Evolutionary conservation across 2,888 invertebrate species (phyloP).

Genomic region (Trachelus iudaicus): DNA sequence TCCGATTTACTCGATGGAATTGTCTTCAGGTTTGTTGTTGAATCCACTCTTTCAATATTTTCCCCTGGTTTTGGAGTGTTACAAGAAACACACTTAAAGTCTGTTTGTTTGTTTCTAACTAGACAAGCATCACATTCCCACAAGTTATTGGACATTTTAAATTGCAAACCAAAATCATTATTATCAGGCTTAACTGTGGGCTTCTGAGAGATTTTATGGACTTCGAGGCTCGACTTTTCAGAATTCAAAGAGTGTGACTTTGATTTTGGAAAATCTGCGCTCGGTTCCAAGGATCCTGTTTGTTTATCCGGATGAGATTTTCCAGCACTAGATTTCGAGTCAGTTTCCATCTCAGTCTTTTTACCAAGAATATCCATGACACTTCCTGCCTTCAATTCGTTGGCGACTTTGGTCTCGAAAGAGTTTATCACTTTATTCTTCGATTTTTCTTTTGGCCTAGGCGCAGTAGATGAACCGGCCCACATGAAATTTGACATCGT

Average conservation of each 20-base stretch:
- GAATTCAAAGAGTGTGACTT: constrained; percentile 57
- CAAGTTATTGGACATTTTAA: constrained; percentile 43
- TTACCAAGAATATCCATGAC: constrained; percentile 64
- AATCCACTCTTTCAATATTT: constrained; percentile 16
- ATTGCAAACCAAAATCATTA: constrained; percentile 43
- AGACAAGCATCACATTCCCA: constrained; percentile 73
- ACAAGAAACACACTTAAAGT: constrained; percentile 69
- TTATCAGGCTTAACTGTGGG: constrained; percentile 21
- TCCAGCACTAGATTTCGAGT: neutral
- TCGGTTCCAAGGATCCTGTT: neutral
- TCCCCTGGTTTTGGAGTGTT: constrained; percentile 65
- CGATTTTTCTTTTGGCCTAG: constrained; percentile 49
- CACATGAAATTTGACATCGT: constrained; percentile 56
- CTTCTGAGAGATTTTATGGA: constrained; percentile 50
- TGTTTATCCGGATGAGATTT: neutral
- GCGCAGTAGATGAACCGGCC: constrained; percentile 49
- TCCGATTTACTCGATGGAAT: constrained; percentile 22
- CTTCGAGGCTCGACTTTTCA: constrained; percentile 46
- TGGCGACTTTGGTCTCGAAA: constrained; percentile 29
- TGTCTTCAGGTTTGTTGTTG: constrained; percentile 8
- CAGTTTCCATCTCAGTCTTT: constrained; percentile 19
- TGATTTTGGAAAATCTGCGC: constrained; percentile 27
- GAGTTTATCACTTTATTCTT: constrained; percentile 37
- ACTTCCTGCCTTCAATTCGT: constrained; percentile 63
- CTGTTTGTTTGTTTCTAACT: constrained; percentile 67